phyloP scores from a whole-genome alignment of 2,797 vertebrate genomes.

The Tinamus major region DNA sequence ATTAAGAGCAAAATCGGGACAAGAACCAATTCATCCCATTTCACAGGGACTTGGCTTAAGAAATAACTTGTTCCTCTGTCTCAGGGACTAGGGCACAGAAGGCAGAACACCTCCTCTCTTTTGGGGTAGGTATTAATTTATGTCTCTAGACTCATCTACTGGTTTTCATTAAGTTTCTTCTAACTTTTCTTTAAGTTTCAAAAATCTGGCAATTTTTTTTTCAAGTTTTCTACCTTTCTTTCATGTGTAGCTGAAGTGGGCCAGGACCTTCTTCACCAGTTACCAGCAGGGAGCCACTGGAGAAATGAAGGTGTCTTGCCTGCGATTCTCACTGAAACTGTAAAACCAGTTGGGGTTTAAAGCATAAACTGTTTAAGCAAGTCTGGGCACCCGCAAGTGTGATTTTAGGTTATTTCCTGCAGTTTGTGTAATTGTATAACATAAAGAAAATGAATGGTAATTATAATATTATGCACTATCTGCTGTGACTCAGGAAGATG shows the following conservation, averaged over 20 bases:
- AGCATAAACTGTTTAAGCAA: neutral
- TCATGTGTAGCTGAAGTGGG: slow-evolving; percentile 24
- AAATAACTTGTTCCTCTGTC: neutral
- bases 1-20: neutral
- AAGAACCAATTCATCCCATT: neutral
- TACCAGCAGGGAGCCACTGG: neutral
- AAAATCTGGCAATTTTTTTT: neutral
- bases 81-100: neutral
- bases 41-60: neutral
- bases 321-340: neutral
- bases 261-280: neutral
- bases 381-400: neutral
- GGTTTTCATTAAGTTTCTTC: neutral
- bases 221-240: neutral
- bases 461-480: neutral
- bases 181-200: neutral
- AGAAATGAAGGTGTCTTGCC: neutral
- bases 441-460: neutral
- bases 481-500: neutral
- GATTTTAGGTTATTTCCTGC: neutral
- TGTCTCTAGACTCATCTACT: neutral
- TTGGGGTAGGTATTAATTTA: neutral
- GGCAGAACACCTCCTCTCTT: neutral
- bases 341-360: neutral
- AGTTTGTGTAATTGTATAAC: neutral